Percentiles rank a stretch among this genome's conserved stretches.
Evolutionary conservation across 2,797 vertebrate genomes (phyloP).

Genomic region (Anguilla pacifica): DNA sequence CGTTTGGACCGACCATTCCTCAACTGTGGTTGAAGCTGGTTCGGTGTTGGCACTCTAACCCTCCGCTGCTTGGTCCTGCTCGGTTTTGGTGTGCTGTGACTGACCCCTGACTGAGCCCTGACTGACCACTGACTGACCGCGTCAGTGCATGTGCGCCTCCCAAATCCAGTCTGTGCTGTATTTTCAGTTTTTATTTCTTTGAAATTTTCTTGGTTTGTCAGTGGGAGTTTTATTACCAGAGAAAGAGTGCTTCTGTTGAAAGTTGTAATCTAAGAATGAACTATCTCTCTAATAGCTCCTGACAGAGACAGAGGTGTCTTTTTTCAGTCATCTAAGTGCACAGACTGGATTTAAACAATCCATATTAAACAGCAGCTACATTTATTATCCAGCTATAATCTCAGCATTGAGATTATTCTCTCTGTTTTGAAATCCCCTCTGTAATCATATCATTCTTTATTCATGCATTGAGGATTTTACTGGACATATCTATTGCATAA

Average conservation of each 20-base stretch:
- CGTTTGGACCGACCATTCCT: neutral
- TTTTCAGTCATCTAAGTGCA: neutral
- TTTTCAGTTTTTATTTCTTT: neutral
- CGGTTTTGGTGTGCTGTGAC: neutral
- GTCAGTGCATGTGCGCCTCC: neutral
- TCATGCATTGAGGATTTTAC: neutral
- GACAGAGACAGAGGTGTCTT: neutral
- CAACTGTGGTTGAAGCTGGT: neutral
- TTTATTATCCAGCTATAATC: slow-evolving; percentile 20
- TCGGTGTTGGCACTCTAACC: neutral
- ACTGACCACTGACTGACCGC: neutral
- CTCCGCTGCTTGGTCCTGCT: neutral
- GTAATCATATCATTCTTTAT: neutral
- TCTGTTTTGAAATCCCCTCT: neutral
- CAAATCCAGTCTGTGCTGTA: neutral
- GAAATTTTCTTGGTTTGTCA: neutral
- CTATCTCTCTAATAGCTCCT: neutral
- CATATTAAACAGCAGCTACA: neutral
- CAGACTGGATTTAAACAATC: neutral
- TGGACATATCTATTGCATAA: neutral
- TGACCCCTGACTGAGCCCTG: neutral
- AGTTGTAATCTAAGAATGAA: neutral
- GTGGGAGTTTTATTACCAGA: neutral
- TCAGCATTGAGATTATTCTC: neutral
- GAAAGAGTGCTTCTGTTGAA: neutral